Conservation (phyloP, 2,797 vertebrate genomes). For the Australoheros facetus region DNA sequence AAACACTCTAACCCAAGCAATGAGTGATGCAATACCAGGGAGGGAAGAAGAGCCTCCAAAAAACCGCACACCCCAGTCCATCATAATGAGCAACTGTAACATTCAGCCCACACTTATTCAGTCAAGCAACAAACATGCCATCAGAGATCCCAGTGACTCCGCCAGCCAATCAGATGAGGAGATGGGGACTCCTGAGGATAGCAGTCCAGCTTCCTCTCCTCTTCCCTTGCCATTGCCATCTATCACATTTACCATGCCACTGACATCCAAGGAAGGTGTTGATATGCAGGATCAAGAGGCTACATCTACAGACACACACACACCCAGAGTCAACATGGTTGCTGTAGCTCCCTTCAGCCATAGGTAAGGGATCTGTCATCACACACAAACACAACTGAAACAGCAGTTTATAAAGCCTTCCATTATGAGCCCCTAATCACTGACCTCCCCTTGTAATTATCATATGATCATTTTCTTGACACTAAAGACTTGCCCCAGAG, state of each 20-base stretch:
- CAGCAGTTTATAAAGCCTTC: conserved; percentile 2
- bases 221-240: conserved; percentile 33
- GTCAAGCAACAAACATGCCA: not conserved
- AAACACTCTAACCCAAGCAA: conserved; percentile 26
- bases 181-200: conserved; percentile 80
- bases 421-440: not conserved
- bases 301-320: conserved; percentile 43
- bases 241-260: conserved; percentile 24
- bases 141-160: conserved; percentile 50
- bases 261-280: conserved; percentile 5
- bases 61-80: conserved; percentile 15
- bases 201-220: conserved; percentile 67
- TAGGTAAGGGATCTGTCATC: conserved; percentile 69
- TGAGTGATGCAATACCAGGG: not conserved
- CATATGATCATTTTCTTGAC: not conserved
- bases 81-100: conserved; percentile 60
- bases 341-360: conserved; percentile 92
- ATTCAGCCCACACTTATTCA: conserved; percentile 12
- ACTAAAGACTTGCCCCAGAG: conserved; percentile 16
- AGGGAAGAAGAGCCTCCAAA: conserved; percentile 27
- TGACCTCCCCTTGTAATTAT: not conserved
- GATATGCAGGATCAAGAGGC: conserved; percentile 33
- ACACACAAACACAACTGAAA: not conserved
- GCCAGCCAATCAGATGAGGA: conserved; percentile 82
- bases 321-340: conserved; percentile 85